Evolutionary conservation across 2,113 vertebrate genomes (phyloP).

Genomic region (Rhabdomys dilectus): DNA sequence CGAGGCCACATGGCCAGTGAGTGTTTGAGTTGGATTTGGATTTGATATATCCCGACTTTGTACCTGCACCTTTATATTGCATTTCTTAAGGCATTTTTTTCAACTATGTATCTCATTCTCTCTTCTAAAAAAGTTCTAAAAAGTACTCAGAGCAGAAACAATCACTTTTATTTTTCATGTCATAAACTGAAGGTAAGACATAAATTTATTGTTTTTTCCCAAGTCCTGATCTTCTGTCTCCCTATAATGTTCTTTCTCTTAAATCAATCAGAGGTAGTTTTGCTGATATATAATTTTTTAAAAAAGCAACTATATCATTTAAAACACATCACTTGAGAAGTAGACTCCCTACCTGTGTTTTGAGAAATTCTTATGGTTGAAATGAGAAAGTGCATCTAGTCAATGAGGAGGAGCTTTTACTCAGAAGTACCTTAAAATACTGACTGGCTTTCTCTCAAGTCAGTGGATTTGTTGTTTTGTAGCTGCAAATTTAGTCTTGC

Average conservation of each 20-base stretch:
- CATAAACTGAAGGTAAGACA: slow-evolving; percentile 20
- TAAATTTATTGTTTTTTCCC: not conserved
- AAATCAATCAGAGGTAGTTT: slow-evolving; percentile 39
- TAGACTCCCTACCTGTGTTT: not conserved
- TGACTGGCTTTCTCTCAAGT: not conserved
- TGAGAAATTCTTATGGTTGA: not conserved
- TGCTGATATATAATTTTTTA: not conserved
- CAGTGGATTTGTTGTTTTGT: slow-evolving; percentile 36
- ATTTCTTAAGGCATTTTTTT: slow-evolving; percentile 17
- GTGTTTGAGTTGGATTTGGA: not conserved
- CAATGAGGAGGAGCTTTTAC: not conserved
- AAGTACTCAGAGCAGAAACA: not conserved
- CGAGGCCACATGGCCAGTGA: not conserved
- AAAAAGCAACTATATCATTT: not conserved
- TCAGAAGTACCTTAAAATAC: not conserved
- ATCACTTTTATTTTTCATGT: slow-evolving; percentile 22
- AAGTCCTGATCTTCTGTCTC: not conserved
- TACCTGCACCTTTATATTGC: not conserved
- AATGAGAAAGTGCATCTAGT: not conserved
- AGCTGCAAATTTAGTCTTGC: slow-evolving; percentile 24
- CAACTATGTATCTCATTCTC: not conserved
- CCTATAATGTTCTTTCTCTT: not conserved
- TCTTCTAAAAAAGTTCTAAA: slow-evolving; percentile 16
- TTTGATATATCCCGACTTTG: not conserved
- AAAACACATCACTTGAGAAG: not conserved